These are phyloP conservation scores for Carterocephalus palaemon DNA, from an alignment of 2,888 invertebrate species.

Conservation along the genomic window DNA sequence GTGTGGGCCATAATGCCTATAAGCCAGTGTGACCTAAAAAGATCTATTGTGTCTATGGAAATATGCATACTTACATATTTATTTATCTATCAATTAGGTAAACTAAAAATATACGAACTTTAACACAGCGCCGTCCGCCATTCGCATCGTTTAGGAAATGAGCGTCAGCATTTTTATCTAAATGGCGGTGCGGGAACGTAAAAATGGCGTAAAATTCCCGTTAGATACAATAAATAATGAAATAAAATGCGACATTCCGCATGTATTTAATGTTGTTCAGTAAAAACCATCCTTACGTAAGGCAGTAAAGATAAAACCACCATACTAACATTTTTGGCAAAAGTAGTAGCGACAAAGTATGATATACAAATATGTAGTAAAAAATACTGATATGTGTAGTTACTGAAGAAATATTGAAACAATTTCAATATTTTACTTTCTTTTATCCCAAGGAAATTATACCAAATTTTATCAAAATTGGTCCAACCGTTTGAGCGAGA, in stretches of 20 bases:
- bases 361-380: no score
- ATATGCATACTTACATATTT: no score
- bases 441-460: no score
- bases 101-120: conserved; percentile 25
- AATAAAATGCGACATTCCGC: conserved; percentile 51
- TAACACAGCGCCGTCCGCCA: conserved; percentile 29
- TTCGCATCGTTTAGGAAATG: conserved; percentile 65
- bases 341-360: conserved; percentile 1
- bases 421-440: no score
- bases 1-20: no score
- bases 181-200: conserved; percentile 59
- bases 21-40: no score
- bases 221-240: conserved; percentile 64
- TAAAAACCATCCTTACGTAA: conserved; percentile 14
- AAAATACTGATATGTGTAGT: no score
- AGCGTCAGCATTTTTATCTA: conserved; percentile 67
- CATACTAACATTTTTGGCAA: conserved; percentile 2
- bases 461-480: no score
- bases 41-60: no score
- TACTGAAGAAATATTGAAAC: no score
- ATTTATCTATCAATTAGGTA: conserved; percentile 32
- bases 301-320: conserved; percentile 8
- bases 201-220: conserved; percentile 62
- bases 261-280: conserved; percentile 33
- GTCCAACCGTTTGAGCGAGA: no score